Evolutionary conservation across 2,797 vertebrate genomes (phyloP).

Genomic region (Poecilia gillii): DNA sequence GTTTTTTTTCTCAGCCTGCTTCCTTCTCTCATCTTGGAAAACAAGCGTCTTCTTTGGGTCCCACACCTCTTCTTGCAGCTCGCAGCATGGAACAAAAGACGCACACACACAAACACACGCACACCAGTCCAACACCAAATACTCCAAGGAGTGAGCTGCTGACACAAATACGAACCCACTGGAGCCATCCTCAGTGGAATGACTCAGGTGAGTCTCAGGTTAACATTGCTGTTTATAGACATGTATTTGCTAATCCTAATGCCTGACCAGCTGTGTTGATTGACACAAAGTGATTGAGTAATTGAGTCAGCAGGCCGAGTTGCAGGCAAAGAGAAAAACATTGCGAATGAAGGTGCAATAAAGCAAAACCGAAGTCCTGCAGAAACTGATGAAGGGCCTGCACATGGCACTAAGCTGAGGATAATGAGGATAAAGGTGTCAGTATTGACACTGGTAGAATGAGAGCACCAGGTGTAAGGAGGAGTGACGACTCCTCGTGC

Average conservation of each 20-base stretch:
- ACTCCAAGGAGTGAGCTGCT: constrained; percentile 62
- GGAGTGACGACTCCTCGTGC: constrained; percentile 51
- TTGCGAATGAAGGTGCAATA: constrained; percentile 47
- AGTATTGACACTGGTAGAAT: constrained; percentile 56
- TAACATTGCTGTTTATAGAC: constrained; percentile 59
- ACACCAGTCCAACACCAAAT: constrained; percentile 61
- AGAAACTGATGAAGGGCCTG: constrained; percentile 47
- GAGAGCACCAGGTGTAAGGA: constrained; percentile 61
- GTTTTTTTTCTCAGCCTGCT: constrained; percentile 41
- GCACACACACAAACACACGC: constrained; percentile 59
- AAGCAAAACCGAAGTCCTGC: constrained; percentile 45
- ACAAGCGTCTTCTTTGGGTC: constrained; percentile 79
- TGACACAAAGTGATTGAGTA: constrained; percentile 42
- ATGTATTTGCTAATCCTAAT: constrained; percentile 48
- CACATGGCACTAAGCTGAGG: constrained; percentile 60
- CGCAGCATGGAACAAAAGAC: constrained; percentile 50
- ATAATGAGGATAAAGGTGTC: constrained; percentile 76
- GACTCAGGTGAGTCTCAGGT: constrained; percentile 69
- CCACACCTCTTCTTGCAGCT: constrained; percentile 69
- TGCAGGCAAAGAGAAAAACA: constrained; percentile 33
- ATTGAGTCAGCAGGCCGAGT: constrained; percentile 33
- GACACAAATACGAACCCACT: constrained; percentile 74
- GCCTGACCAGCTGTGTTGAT: constrained; percentile 36
- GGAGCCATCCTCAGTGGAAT: constrained; percentile 59
- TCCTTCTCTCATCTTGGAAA: constrained; percentile 60